Percentiles rank a stretch among this genome's conserved stretches.
phyloP scores from a whole-genome alignment of 1,140 invertebrate genomes.

The Elysia chlorotica region DNA sequence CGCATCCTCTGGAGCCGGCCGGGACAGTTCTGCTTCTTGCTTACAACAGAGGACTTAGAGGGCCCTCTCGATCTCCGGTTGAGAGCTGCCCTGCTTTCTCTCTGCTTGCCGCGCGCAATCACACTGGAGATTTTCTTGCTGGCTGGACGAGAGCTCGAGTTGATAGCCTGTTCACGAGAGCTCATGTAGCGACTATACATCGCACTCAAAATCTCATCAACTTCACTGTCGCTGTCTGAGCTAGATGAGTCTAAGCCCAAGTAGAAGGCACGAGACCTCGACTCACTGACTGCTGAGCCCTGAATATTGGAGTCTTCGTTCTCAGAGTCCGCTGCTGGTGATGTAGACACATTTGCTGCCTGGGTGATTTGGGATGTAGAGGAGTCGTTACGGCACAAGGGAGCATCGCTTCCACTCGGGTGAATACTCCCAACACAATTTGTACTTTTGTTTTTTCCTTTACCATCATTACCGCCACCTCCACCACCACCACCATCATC shows the following conservation, averaged over 20 bases:
- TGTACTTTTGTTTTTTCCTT: not conserved
- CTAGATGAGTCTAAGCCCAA: not conserved
- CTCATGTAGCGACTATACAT: conserved; percentile 22
- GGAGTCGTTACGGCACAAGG: not conserved
- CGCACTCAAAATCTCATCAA: conserved; percentile 17
- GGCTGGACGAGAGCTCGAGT: not conserved
- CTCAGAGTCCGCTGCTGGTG: too few relatives aligned
- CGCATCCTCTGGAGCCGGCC: not conserved
- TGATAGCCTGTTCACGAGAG: conserved; percentile 3
- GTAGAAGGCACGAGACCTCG: not conserved
- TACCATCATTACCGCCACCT: not conserved
- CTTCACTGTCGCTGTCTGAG: conserved; percentile 19
- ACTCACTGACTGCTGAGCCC: not conserved
- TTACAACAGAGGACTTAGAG: too few relatives aligned
- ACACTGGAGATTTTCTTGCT: conserved; percentile 21
- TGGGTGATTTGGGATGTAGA: too few relatives aligned
- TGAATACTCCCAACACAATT: too few relatives aligned
- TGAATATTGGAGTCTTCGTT: not conserved
- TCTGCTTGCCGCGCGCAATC: conserved; percentile 16
- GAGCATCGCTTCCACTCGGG: not conserved
- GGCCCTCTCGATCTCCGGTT: too few relatives aligned
- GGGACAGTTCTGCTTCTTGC: not conserved
- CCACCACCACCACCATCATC: not conserved
- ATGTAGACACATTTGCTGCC: too few relatives aligned
- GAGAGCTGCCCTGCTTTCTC: not conserved